Evolutionary conservation across 2,797 vertebrate genomes (phyloP).

Genomic region (Smutsia gigantea): DNA sequence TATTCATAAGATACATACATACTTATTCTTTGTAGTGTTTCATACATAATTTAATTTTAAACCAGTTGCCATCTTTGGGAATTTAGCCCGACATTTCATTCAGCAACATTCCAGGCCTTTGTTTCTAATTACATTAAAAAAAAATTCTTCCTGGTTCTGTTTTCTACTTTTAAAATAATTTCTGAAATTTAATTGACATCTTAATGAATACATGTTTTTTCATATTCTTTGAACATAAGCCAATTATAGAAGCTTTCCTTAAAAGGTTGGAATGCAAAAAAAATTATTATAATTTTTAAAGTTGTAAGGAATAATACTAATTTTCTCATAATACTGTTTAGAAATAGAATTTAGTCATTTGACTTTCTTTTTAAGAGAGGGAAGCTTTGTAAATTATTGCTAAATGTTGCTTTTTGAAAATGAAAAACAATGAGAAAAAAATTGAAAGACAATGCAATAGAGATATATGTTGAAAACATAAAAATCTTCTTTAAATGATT

Average conservation of each 20-base stretch:
- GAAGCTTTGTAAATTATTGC: conserved; percentile 48
- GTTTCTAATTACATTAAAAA: conserved; percentile 74
- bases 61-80: conserved; percentile 14
- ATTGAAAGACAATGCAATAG: conserved; percentile 68
- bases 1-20: conserved; percentile 47
- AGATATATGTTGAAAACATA: conserved; percentile 71
- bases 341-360: conserved; percentile 67
- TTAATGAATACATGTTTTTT: conserved; percentile 75
- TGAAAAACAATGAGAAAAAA: conserved; percentile 70
- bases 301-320: conserved; percentile 63
- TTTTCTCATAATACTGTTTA: conserved; percentile 66
- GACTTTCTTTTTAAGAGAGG: conserved; percentile 51
- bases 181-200: conserved; percentile 77
- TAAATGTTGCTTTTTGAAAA: conserved; percentile 57
- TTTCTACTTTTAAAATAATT: conserved; percentile 74
- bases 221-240: conserved; percentile 61
- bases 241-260: conserved; percentile 71
- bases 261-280: conserved; percentile 42
- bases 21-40: conserved; percentile 68
- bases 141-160: conserved; percentile 57
- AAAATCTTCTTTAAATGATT: conserved; percentile 74
- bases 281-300: conserved; percentile 66
- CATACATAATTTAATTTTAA: conserved; percentile 69
- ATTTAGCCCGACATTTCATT: conserved; percentile 70
- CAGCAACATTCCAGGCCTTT: neutral